Conservation (phyloP, 2,113 vertebrate species). For the Eonycteris spelaea region DNA sequence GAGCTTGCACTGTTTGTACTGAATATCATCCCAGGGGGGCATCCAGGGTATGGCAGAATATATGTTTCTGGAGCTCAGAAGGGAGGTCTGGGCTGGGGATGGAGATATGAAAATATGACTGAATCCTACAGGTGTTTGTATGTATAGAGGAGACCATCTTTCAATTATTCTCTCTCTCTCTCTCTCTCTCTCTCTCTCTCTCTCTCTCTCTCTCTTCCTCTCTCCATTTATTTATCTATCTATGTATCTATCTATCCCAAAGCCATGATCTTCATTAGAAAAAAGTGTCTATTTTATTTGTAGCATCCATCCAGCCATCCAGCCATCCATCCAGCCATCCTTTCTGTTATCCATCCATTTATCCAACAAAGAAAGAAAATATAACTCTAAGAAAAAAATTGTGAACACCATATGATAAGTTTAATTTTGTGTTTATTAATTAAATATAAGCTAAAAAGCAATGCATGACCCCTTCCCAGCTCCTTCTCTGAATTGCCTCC, state of each 20-base stretch:
- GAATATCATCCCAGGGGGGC: not conserved
- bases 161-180: not conserved
- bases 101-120: not conserved
- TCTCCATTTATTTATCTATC: no score
- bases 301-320: not conserved
- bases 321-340: not conserved
- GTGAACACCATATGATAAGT: not conserved
- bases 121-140: not conserved
- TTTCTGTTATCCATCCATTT: not conserved
- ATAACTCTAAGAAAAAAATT: not conserved
- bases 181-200: no score
- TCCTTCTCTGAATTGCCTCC: not conserved
- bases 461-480: not conserved
- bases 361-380: not conserved
- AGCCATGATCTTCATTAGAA: not conserved
- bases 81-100: not conserved
- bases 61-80: not conserved
- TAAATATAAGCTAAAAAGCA: not conserved
- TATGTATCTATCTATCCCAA: not conserved
- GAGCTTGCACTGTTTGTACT: fast-evolving
- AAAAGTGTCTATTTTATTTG: not conserved
- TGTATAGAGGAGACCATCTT: not conserved
- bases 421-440: not conserved
- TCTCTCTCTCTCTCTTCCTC: no score
- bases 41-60: not conserved